Evolutionary conservation across 1,140 invertebrate genomes (phyloP).

Genomic region (Pseudomyrmex concolor): DNA sequence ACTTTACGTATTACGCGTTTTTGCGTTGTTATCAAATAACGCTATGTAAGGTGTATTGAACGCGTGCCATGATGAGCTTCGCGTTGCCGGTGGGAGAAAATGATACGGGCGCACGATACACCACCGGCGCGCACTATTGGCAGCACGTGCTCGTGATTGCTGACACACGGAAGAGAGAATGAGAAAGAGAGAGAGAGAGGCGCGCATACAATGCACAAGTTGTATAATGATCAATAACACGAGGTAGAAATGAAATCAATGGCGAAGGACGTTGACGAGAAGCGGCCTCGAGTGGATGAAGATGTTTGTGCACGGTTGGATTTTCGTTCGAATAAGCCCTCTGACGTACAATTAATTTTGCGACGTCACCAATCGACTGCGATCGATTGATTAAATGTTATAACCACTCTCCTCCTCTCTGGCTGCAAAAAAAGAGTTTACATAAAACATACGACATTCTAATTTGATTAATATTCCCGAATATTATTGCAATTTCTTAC

Average conservation of each 20-base stretch:
- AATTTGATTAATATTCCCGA: constrained; percentile 48
- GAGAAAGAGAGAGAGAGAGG: not conserved
- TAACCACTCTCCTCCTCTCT: not conserved
- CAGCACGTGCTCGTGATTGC: constrained; percentile 51
- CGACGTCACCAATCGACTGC: constrained; percentile 1
- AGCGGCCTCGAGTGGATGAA: not conserved
- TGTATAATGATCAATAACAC: constrained; percentile 55
- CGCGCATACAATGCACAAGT: not conserved
- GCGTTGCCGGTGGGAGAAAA: constrained; percentile 12
- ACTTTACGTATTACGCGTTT: constrained; percentile 3
- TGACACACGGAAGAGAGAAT: constrained; percentile 1
- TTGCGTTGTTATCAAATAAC: constrained; percentile 17
- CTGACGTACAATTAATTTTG: constrained; percentile 6
- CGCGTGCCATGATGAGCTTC: not conserved
- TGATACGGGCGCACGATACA: constrained; percentile 12
- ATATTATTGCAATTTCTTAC: not conserved
- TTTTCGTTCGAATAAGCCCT: constrained; percentile 18
- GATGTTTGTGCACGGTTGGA: not conserved
- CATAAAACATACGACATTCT: not conserved
- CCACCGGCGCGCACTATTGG: not conserved
- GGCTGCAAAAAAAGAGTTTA: not conserved
- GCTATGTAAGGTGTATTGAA: not conserved
- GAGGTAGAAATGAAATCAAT: constrained; percentile 18
- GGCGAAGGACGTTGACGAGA: constrained; percentile 16
- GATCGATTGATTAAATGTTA: constrained; percentile 40